A percentile compares a stretch with the other conserved stretches of the same genome.
phyloP scores from a whole-genome alignment of 2,797 vertebrate species.

The Salarias fasciatus region DNA sequence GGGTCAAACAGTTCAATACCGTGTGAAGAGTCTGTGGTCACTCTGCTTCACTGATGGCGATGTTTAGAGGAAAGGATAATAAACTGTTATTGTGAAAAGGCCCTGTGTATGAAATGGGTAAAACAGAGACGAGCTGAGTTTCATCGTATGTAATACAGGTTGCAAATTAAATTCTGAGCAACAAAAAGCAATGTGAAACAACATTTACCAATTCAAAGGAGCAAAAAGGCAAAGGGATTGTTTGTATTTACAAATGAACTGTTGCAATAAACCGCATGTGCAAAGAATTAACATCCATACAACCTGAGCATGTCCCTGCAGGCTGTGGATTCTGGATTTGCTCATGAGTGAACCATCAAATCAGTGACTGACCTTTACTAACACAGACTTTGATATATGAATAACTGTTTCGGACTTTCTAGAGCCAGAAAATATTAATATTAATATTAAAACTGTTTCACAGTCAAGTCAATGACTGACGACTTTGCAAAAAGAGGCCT shows the following conservation, averaged over 20 bases:
- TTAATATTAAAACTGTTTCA: no score
- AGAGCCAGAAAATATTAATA: not conserved
- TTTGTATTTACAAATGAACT: not conserved
- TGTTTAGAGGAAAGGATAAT: conserved; percentile 11
- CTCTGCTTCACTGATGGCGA: conserved; percentile 10
- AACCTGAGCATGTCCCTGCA: not conserved
- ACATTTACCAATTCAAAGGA: no score
- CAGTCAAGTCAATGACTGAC: no score
- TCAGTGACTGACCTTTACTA: not conserved
- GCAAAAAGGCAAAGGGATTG: not conserved
- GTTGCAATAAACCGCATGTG: not conserved
- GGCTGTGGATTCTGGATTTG: not conserved
- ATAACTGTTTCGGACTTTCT: not conserved
- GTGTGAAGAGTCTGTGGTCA: conserved; percentile 49
- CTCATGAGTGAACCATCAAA: not conserved
- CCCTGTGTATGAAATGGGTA: no score
- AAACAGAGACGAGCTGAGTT: no score
- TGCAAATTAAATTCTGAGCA: no score
- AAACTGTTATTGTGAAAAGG: not conserved
- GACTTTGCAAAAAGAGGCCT: no score
- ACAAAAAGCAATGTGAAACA: no score
- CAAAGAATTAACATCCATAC: not conserved
- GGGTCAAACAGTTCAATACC: conserved; percentile 76
- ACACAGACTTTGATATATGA: no score
- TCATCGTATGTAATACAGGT: no score